Conservation (phyloP, 2,113 vertebrate genomes). For the Anas platyrhynchos region DNA sequence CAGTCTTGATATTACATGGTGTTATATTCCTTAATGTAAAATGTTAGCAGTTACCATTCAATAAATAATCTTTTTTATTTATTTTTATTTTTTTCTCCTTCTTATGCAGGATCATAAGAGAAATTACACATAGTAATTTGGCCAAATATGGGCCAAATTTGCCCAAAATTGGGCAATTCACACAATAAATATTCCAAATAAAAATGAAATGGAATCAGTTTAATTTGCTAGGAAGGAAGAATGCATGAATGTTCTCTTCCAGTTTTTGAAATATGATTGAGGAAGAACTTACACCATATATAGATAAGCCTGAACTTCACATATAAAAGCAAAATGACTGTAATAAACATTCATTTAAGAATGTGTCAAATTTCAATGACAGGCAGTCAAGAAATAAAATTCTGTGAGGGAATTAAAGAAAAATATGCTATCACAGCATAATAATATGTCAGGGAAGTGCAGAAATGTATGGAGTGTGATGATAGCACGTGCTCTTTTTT, state of each 20-base stretch:
- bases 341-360: not conserved
- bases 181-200: not conserved
- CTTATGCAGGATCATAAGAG: not conserved
- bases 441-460: accelerated
- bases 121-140: not conserved
- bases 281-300: not conserved
- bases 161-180: not conserved
- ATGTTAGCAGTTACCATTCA: not conserved
- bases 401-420: not conserved
- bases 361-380: not conserved
- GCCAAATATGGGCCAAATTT: not conserved
- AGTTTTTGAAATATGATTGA: not conserved
- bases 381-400: not conserved
- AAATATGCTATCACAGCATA: not conserved
- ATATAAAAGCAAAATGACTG: not conserved
- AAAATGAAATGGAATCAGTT: not conserved
- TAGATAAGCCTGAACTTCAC: not conserved
- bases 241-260: not conserved
- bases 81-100: not conserved
- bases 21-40: not conserved
- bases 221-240: not conserved
- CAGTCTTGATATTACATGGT: not conserved
- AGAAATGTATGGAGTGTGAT: not conserved
- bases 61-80: not conserved
- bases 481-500: not conserved